Percentiles rank a stretch among this genome's conserved stretches.
phyloP scores from a whole-genome alignment of 2,797 vertebrate genomes.

The Catostomus latipinnis region DNA sequence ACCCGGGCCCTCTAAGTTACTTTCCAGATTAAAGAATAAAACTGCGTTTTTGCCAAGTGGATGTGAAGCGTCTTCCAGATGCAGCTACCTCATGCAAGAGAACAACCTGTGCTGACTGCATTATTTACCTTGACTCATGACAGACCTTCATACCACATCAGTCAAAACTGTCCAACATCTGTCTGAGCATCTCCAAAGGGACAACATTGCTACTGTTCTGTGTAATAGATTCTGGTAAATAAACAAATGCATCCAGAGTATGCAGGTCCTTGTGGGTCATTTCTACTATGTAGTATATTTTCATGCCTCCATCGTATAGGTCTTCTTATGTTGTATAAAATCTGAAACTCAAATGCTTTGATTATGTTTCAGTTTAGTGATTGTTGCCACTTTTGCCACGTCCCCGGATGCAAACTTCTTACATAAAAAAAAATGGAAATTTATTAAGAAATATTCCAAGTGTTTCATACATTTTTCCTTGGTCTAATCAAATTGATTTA shows the following conservation, averaged over 20 bases:
- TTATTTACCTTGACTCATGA: slow-evolving; percentile 32
- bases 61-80: slow-evolving; percentile 53
- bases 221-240: background rate
- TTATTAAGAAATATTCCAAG: no score
- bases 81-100: background rate
- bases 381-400: no score
- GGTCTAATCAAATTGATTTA: no score
- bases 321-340: no score
- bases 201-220: background rate
- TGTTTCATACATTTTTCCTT: no score
- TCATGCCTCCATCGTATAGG: no score
- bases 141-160: slow-evolving; percentile 42
- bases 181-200: slow-evolving; percentile 5
- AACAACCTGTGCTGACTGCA: slow-evolving; percentile 17
- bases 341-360: no score
- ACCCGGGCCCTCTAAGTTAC: slow-evolving; percentile 36
- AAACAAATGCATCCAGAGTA: slow-evolving; percentile 12
- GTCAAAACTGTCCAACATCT: slow-evolving; percentile 22
- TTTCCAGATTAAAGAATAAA: slow-evolving; percentile 46
- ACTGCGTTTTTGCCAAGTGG: slow-evolving; percentile 31
- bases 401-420: no score
- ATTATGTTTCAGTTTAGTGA: no score
- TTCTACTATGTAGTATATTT: no score
- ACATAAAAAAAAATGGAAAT: no score
- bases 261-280: background rate